Percentiles rank a stretch among this genome's conserved stretches.
Conservation (phyloP, 2,113 vertebrate species). For the Muntiacus muntjak region DNA sequence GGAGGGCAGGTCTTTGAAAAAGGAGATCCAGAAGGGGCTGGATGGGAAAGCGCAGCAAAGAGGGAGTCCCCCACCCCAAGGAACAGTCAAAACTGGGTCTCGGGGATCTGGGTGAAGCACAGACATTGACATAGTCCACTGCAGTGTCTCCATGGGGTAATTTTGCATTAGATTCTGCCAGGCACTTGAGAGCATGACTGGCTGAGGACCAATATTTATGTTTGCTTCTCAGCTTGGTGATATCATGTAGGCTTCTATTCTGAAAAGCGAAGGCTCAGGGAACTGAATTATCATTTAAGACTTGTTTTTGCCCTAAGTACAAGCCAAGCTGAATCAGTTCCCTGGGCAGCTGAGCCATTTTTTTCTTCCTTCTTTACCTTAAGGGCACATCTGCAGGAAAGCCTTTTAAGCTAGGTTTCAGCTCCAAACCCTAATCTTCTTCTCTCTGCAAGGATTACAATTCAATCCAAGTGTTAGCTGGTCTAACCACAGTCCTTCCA, state of each 20-base stretch:
- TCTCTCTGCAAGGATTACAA: background rate
- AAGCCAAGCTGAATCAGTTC: background rate
- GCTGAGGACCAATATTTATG: background rate
- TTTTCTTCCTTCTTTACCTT: background rate
- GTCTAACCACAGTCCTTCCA: background rate
- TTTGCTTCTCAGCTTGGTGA: background rate
- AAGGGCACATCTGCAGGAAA: background rate
- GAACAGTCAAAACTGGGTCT: background rate
- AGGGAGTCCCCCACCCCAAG: background rate
- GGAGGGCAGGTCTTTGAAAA: background rate
- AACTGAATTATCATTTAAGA: background rate
- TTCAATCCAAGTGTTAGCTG: background rate
- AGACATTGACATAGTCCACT: background rate
- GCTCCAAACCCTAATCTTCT: background rate
- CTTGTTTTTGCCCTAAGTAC: background rate
- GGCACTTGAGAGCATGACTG: background rate
- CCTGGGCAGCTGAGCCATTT: background rate
- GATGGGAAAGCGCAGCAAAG: background rate
- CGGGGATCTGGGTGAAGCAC: background rate
- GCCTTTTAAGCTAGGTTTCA: background rate
- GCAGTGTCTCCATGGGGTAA: background rate
- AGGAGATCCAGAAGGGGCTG: background rate
- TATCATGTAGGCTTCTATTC: background rate
- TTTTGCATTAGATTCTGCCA: background rate
- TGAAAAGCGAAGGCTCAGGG: background rate